Percentiles rank a stretch among this genome's conserved stretches.
Evolutionary conservation across 1,140 invertebrate genomes (phyloP).

Genomic region (Cydia fagiglandana): DNA sequence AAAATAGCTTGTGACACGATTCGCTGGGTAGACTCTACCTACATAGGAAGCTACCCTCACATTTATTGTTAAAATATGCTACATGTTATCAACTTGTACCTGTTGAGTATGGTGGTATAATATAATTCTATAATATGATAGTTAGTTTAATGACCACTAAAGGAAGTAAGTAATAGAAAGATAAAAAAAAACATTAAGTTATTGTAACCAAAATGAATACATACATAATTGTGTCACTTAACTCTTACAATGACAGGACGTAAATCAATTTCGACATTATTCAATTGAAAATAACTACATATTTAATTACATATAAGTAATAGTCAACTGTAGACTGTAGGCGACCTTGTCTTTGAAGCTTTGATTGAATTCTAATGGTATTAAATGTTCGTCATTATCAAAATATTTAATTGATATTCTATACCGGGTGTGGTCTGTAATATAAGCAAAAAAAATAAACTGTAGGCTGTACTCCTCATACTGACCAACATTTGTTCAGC

Average conservation of each 20-base stretch:
- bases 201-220: not conserved
- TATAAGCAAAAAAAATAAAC: too few relatives aligned
- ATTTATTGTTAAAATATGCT: not conserved
- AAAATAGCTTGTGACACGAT: too few relatives aligned
- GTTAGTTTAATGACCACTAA: not conserved
- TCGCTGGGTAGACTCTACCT: too few relatives aligned
- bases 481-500: too few relatives aligned
- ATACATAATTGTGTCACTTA: not conserved
- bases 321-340: not conserved
- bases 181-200: not conserved
- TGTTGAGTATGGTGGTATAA: not conserved
- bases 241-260: slow-evolving; percentile 14
- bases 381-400: not conserved
- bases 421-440: too few relatives aligned
- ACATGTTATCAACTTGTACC: not conserved
- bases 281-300: slow-evolving; percentile 4
- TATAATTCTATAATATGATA: not conserved
- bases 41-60: not conserved
- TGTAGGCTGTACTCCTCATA: too few relatives aligned
- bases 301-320: not conserved
- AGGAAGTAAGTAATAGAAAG: not conserved
- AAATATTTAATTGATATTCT: too few relatives aligned
- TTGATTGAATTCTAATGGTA: slow-evolving; percentile 22
- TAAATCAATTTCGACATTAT: slow-evolving; percentile 4
- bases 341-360: not conserved